Conservation (phyloP, 2,888 invertebrate genomes). For the Cheilosia vernalis region DNA sequence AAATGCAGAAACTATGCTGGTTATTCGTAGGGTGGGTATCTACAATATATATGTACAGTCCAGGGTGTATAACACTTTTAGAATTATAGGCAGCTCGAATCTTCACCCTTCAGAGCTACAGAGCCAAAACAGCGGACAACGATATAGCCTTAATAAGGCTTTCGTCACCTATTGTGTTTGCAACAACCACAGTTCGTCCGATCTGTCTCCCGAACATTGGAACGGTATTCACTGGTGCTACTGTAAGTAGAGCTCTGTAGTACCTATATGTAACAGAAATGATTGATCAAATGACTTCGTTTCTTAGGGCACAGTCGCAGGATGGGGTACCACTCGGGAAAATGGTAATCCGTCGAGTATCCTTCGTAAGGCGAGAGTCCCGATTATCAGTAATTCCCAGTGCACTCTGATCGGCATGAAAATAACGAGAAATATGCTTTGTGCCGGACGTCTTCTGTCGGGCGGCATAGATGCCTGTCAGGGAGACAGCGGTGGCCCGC, state of each 20-base stretch:
- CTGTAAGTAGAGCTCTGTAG: slow-evolving; percentile 18
- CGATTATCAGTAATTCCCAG: slow-evolving; percentile 58
- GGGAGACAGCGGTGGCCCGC: slow-evolving; percentile 71
- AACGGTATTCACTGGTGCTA: slow-evolving; percentile 33
- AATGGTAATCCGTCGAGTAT: slow-evolving; percentile 22
- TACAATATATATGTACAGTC: too few relatives aligned
- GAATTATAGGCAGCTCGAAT: slow-evolving; percentile 31
- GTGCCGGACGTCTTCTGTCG: slow-evolving; percentile 34
- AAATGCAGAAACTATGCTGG: slow-evolving; percentile 78
- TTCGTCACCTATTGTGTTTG: slow-evolving; percentile 86
- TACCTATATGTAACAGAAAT: background rate
- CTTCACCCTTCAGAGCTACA: slow-evolving; percentile 30
- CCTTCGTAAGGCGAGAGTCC: slow-evolving; percentile 49
- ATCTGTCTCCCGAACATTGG: slow-evolving; percentile 51
- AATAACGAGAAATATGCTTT: slow-evolving; percentile 59
- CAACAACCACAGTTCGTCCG: slow-evolving; percentile 80
- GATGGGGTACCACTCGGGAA: slow-evolving; percentile 42
- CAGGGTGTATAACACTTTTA: background rate
- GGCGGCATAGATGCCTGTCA: slow-evolving; percentile 49
- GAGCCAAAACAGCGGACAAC: slow-evolving; percentile 86
- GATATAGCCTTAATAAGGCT: slow-evolving; percentile 90
- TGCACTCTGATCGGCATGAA: slow-evolving; percentile 49
- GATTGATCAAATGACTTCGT: background rate
- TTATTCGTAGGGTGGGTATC: slow-evolving; percentile 33
- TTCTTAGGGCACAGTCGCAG: slow-evolving; percentile 54